Evolutionary conservation across 2,797 vertebrate genomes (phyloP).

Genomic region (Neoniphon sammara): DNA sequence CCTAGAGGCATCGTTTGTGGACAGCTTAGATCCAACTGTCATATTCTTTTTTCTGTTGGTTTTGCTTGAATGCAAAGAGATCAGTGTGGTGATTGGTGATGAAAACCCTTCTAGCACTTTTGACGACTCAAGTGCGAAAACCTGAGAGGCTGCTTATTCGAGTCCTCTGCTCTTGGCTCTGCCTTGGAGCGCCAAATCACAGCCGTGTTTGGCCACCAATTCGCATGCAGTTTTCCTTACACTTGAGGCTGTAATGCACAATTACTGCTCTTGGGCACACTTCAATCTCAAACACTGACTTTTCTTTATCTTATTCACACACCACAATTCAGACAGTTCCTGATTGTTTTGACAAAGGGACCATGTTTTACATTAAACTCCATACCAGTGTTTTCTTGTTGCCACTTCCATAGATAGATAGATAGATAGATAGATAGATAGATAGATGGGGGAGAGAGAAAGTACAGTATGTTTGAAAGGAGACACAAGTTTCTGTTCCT

Average conservation of each 20-base stretch:
- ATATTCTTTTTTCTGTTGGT: slow-evolving; percentile 73
- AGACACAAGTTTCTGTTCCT: not conserved
- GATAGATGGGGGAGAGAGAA: not conserved
- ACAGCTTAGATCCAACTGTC: slow-evolving; percentile 77
- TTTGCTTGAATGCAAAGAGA: slow-evolving; percentile 77
- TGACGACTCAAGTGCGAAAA: slow-evolving; percentile 76
- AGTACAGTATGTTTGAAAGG: not conserved
- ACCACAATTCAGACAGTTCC: not conserved
- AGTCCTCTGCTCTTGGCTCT: slow-evolving; percentile 43
- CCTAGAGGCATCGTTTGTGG: slow-evolving; percentile 75
- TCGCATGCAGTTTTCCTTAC: slow-evolving; percentile 46
- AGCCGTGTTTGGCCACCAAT: slow-evolving; percentile 33
- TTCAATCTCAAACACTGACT: not conserved
- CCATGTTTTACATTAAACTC: too few species aligned
- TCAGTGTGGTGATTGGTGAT: slow-evolving; percentile 76
- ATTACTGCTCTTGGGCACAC: slow-evolving; percentile 13
- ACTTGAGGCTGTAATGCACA: slow-evolving; percentile 24
- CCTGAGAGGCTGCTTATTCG: slow-evolving; percentile 55
- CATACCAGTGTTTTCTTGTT: too few species aligned
- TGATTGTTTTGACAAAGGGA: not conserved
- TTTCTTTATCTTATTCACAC: not conserved
- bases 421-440: not conserved
- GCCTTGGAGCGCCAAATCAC: slow-evolving; percentile 33
- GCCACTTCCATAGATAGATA: not conserved
- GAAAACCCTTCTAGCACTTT: slow-evolving; percentile 73